A percentile compares a stretch with the other conserved stretches of the same genome.
phyloP scores from a whole-genome alignment of 2,113 vertebrate genomes.

The Tetraodon nigroviridis region DNA sequence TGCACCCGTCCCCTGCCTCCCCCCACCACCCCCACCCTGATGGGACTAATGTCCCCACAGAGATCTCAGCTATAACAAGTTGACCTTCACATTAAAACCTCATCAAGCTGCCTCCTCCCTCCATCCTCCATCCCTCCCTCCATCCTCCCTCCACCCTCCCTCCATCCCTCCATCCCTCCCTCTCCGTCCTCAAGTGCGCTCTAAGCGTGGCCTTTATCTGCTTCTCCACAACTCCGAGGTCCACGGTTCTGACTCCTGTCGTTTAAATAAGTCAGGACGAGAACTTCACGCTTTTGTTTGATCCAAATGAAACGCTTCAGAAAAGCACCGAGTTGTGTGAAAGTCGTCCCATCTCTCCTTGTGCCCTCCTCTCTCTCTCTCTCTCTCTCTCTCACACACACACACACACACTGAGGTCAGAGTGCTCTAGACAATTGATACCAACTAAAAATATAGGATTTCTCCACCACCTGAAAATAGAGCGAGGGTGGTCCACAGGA shows the following conservation, averaged over 20 bases:
- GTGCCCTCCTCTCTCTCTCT: slow-evolving; percentile 28
- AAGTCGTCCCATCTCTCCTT: background rate
- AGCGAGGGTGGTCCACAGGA: slow-evolving; percentile 57
- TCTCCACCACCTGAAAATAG: slow-evolving; percentile 69
- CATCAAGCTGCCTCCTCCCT: slow-evolving; percentile 58
- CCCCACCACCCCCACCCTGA: slow-evolving; percentile 14
- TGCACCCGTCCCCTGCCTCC: slow-evolving; percentile 16
- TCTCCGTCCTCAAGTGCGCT: slow-evolving; percentile 42
- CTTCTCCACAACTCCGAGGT: slow-evolving; percentile 18
- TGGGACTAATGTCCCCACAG: slow-evolving; percentile 61
- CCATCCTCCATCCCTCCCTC: slow-evolving; percentile 29
- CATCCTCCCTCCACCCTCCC: slow-evolving; percentile 35
- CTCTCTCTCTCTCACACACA: slow-evolving; percentile 7
- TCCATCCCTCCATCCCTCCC: slow-evolving; percentile 36
- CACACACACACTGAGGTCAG: slow-evolving; percentile 64
- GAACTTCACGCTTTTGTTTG: too few species aligned
- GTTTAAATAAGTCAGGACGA: too few species aligned
- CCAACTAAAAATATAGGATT: slow-evolving; percentile 75
- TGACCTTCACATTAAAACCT: slow-evolving; percentile 76
- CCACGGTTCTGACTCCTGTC: too few species aligned
- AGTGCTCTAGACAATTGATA: slow-evolving; percentile 72
- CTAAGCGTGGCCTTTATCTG: slow-evolving; percentile 5
- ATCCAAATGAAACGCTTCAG: too few species aligned
- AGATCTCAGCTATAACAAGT: slow-evolving; percentile 68
- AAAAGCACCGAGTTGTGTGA: background rate